phyloP scores from a whole-genome alignment of 1,140 invertebrate species.

The Achatina immaculata region DNA sequence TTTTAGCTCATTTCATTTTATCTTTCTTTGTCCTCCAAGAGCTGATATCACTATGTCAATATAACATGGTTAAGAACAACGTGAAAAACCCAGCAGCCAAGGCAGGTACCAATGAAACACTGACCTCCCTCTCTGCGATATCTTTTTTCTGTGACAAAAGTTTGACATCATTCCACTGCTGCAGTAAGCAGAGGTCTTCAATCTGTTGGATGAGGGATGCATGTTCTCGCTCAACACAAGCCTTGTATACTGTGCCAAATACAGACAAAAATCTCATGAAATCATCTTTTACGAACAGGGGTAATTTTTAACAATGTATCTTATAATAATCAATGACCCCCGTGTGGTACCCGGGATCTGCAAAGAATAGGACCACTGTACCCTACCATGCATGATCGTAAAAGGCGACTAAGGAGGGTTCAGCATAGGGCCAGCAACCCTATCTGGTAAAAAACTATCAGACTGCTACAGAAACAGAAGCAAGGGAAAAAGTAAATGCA shows the following conservation, averaged over 20 bases:
- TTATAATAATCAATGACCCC: no score
- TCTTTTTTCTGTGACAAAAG: constrained; percentile 21
- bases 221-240: constrained; percentile 5
- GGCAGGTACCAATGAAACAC: not conserved
- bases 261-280: not conserved
- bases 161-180: not conserved
- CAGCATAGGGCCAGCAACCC: no score
- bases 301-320: not conserved
- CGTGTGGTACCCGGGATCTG: no score
- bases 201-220: constrained; percentile 6
- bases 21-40: no score
- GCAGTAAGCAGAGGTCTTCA: not conserved
- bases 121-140: constrained; percentile 26
- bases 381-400: no score
- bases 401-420: no score
- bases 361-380: no score
- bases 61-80: not conserved
- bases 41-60: not conserved
- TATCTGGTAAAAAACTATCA: no score
- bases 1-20: no score
- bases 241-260: not conserved
- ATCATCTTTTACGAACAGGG: not conserved
- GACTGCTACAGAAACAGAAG: no score
- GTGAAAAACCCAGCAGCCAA: no score
- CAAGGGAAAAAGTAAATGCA: no score